Base-by-base conservation (phyloP, 2,797 vertebrate species). In the Anniella stebbinsi region DNA sequence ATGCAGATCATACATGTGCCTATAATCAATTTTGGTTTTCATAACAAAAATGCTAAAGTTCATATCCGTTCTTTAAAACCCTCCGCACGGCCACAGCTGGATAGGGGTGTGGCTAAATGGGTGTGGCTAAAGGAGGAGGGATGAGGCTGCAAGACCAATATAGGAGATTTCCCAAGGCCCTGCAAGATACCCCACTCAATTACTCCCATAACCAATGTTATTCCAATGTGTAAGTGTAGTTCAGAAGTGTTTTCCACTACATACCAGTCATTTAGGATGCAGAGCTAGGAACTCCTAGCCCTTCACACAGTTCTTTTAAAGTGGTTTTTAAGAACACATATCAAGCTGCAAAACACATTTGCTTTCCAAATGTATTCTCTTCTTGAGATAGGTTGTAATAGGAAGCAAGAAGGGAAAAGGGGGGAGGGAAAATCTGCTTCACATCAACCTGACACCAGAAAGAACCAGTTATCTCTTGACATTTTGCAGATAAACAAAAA, bases 401-500 rank as follows among this genome's bases (percentile, higher is more conserved):
- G 82, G 36, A 89, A 90, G 87, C 30, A 75, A 78, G 48, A 17
- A 77, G 67, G 57, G 36, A 57, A 60, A 76, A 28, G 36, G 23
- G 36, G 57, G 36, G 54, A 73, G 45, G 48, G 60, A 73, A 66
- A 83, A 7, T 80, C 30, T 21, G 21, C 69, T 93, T 87, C 93
- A 83, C 84, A 91, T 94, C 92, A 92, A 21, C 78, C 85, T 88
- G 87, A 70, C 86, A 83, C 66, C n/a, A 82, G 88, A 94, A 91
- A 93, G 51, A 92, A 82, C 6, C 75, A 91, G 88, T 75, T 92
- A 33, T 63, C 73, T 92, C 84, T 80, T 92, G 84, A 93, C 80
- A 90, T 78, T 92, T 94, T 90, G 87, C 76, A 94, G 93, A 92
- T 88, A 94, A 94, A 88, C 69, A 93, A 86, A 81, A 84, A 82